A percentile compares a stretch with the other conserved stretches of the same genome.
Evolutionary conservation across 2,888 invertebrate species (phyloP).

Genomic region (Anodontia alba): DNA sequence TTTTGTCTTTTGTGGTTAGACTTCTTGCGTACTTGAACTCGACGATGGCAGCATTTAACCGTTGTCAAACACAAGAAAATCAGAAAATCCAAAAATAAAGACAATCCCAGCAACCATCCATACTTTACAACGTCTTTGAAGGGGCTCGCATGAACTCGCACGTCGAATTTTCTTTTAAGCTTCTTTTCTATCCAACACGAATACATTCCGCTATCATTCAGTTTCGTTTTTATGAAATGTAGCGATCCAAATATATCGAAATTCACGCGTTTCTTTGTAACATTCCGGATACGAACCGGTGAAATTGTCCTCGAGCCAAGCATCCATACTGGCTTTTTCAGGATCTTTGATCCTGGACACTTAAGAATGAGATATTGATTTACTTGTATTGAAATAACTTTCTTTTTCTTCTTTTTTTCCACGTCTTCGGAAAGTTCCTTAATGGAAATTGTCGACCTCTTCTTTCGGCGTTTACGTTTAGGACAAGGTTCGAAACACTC

Average conservation of each 20-base stretch:
- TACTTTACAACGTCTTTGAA: conserved; percentile 24
- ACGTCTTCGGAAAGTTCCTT: background rate
- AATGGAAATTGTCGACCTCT: conserved; percentile 13
- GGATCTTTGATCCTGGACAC: conserved; percentile 43
- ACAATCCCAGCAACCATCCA: conserved; percentile 20
- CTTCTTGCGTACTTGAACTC: conserved; percentile 31
- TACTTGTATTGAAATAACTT: conserved; percentile 14
- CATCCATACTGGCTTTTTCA: conserved; percentile 41
- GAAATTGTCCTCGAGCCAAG: conserved; percentile 34
- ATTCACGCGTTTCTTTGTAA: conserved; percentile 29
- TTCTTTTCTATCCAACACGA: conserved; percentile 53
- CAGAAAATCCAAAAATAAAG: conserved; percentile 48
- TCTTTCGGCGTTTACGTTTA: background rate
- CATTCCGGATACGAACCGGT: conserved; percentile 26
- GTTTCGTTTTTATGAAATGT: conserved; percentile 24
- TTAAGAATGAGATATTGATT: conserved; percentile 44
- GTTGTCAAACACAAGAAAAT: conserved; percentile 47
- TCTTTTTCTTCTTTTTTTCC: conserved; percentile 32
- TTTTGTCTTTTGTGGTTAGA: background rate
- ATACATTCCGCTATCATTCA: conserved; percentile 40
- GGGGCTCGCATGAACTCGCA: conserved; percentile 28
- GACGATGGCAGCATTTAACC: conserved; percentile 41
- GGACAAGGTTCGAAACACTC: conserved; percentile 38
- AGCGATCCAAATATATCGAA: conserved; percentile 54
- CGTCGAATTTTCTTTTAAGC: conserved; percentile 30